Base-by-base conservation (phyloP, 2,113 vertebrate species). In the Nycticorax nycticorax region DNA sequence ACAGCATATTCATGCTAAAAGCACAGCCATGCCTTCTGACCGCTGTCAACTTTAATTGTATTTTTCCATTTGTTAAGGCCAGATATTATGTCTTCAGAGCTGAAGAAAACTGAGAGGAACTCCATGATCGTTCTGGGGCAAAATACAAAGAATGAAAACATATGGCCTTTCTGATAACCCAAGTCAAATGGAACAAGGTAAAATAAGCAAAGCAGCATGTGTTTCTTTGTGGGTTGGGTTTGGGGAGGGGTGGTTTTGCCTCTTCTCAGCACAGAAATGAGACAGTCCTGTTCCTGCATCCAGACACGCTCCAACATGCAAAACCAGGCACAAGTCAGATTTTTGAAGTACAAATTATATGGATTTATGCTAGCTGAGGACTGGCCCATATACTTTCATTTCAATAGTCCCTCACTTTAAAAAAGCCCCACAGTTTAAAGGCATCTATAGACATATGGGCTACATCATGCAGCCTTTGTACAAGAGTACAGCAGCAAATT, bases 111-210 rank as follows among this genome's bases (percentile, higher is more conserved):
- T 68, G 98, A 98, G 96, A 98, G 99, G 93, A 99, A 98, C 97
- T 99, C 99, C 53, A 98, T 99, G 99, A 98, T 98, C 9, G 47
- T 97, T 78, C 91, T 99, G 92, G 98, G 98, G 43, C 98, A 98
- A 77, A 97, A 98, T 32, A 97, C 79, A 84, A 98, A 97, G 95
- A 67, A 97, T 55, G 98, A 99, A 93, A 97, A 98, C 63, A 47
- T 94, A 9, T 99, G 98, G 98, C 94, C 97, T 89, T 97, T 96
- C 68, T 97, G 94, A 96, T 79, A 82, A 85, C 37, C n/a, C 2
- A 4, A 59, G 28, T 80, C 39, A 66, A 91, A 78, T 10, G 45
- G 56, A 95, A 39, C 59, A 92, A 96, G 89, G 88, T 91, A 89
- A 97, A 74, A 52, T 50, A 90, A 85, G 62, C 66, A 88, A 83